Evolutionary conservation across 2,113 vertebrate genomes (phyloP), one percentile per base, ranked within the genome.

Genomic region (Colaptes auratus): DNA sequence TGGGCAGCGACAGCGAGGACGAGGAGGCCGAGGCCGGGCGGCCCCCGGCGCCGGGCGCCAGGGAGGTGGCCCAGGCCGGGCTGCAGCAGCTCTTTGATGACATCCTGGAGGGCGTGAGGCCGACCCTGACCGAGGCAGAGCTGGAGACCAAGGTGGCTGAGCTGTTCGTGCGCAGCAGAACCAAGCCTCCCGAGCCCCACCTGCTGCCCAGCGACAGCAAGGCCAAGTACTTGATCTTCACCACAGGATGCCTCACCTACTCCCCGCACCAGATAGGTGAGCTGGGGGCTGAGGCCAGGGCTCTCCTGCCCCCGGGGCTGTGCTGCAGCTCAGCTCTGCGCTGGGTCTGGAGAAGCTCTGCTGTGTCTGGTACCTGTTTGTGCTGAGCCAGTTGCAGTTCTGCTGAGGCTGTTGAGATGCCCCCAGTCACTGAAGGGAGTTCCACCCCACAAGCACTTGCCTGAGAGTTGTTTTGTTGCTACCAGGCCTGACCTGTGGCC

Each of bases 231-330:
- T 97, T 99, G 83, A 98, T 99, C 96, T 99, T 99, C 97, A 99
- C 99, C 97, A 99, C 99, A 0, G 99, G 99, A 92, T 99, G 99
- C 98, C 99, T 99, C 96, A 99, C 99, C 39, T 99, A 99, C 96
- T 99, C 99, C 2, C 99, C 99, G 0, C 99, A 99, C 96, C 99
- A 99, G 97, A 99, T 99, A 91, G 99, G 99, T 99, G 97, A 82
- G 53, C 39, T 78, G 69, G 46, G 58, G 6, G 25, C 71, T 81
- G 83, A 64, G 69, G 70, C 46, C 1, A 1, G 75, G 56, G 39
- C 75, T n/a, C 3, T 1, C 31, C 1, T 4, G 48, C 44, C n/a
- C 50, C 69, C 2, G 6, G 23, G 55, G 46, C 7, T 13, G 18
- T 18, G 60, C 82, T 80, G 86, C 48, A 46, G 52, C 64, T 46